A percentile compares a stretch with the other conserved stretches of the same genome.
phyloP scores from a whole-genome alignment of 2,888 invertebrate species.

The Zhengitettix transpicula region DNA sequence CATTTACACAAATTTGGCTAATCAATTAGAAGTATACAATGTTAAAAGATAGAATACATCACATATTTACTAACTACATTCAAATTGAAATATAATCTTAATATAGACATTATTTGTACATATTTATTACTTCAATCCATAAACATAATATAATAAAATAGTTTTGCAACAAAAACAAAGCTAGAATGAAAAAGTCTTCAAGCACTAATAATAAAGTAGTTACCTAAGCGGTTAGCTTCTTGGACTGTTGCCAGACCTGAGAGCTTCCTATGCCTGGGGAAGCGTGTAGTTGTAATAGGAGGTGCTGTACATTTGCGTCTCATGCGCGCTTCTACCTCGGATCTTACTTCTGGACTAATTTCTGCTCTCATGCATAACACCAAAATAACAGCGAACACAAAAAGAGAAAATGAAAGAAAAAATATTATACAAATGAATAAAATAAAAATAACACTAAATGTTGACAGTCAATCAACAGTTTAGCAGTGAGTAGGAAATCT shows the following conservation, averaged over 20 bases:
- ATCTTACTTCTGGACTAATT: slow-evolving; percentile 73
- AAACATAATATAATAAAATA: too few relatives aligned
- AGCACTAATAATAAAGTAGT: not conserved
- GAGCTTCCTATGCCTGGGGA: slow-evolving; percentile 18
- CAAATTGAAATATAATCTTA: too few relatives aligned
- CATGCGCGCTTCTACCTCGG: slow-evolving; percentile 82
- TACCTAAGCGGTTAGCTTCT: slow-evolving; percentile 42
- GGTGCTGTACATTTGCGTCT: slow-evolving; percentile 57
- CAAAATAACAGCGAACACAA: slow-evolving; percentile 12
- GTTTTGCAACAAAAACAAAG: not conserved
- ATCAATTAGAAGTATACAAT: too few relatives aligned
- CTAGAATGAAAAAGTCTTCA: not conserved
- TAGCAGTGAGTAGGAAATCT: too few relatives aligned
- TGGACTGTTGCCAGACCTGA: slow-evolving; percentile 48
- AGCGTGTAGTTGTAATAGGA: slow-evolving; percentile 22
- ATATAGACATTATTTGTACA: too few relatives aligned
- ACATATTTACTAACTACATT: too few relatives aligned
- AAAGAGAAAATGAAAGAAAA: slow-evolving; percentile 8
- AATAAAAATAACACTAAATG: not conserved
- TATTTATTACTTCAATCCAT: too few relatives aligned
- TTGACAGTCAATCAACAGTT: too few relatives aligned
- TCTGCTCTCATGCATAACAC: slow-evolving; percentile 34
- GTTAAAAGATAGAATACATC: too few relatives aligned
- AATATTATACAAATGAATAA: not conserved
- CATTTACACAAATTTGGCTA: too few relatives aligned